These are phyloP conservation scores for Cirrhinus molitorella DNA, from an alignment of 2,797 vertebrate species.

Conservation along the genomic window DNA sequence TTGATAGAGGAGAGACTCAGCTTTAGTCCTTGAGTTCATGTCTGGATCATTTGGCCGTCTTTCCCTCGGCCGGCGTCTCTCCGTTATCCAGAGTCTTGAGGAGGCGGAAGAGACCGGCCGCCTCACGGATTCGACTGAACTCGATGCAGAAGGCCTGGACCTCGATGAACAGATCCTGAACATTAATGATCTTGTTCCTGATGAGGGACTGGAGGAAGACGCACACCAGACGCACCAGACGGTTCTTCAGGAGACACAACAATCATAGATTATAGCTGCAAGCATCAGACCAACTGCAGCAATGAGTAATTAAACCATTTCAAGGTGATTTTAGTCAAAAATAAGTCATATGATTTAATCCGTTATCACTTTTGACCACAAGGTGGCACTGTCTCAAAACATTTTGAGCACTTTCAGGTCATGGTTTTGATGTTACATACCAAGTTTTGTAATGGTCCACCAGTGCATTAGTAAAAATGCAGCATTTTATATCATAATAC, in stretches of 20 bases:
- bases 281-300: too few relatives aligned
- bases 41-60: conserved; percentile 83
- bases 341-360: too few relatives aligned
- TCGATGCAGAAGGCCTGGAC: conserved; percentile 99
- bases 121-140: conserved; percentile 97
- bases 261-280: too few relatives aligned
- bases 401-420: too few relatives aligned
- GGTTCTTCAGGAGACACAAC: conserved; percentile 82
- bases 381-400: too few relatives aligned
- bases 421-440: too few relatives aligned
- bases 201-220: conserved; percentile 98
- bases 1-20: conserved; percentile 5
- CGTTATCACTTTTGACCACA: too few relatives aligned
- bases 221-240: conserved; percentile 96
- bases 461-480: too few relatives aligned
- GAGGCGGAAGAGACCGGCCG: conserved; percentile 94
- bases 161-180: conserved; percentile 99
- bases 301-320: too few relatives aligned
- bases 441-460: too few relatives aligned
- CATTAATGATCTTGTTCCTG: conserved; percentile 98
- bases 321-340: too few relatives aligned
- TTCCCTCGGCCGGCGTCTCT: conserved; percentile 89
- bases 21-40: conserved; percentile 10
- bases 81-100: conserved; percentile 97
- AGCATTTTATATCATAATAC: too few relatives aligned